Evolutionary conservation across 2,113 vertebrate species (phyloP).

Genomic region (Erythrolamprus reginae): DNA sequence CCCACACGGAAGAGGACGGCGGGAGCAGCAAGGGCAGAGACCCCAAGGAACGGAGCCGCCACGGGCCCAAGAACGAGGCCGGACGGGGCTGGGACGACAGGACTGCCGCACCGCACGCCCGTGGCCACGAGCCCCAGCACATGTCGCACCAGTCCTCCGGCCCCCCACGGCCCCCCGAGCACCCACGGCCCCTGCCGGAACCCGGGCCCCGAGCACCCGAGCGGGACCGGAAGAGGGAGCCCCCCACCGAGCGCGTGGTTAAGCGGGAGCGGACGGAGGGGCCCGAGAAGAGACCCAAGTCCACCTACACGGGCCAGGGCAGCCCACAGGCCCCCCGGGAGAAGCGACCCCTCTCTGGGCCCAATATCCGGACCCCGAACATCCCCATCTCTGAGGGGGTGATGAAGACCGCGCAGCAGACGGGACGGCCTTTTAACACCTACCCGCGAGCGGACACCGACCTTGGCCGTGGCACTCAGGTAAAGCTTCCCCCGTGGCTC

Average conservation of each 20-base stretch:
- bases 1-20: background rate
- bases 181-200: constrained; percentile 14
- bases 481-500: constrained; percentile 48
- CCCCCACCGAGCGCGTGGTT: constrained; percentile 50
- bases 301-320: constrained; percentile 67
- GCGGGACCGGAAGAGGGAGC: constrained; percentile 33
- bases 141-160: background rate
- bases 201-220: constrained; percentile 9
- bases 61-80: background rate
- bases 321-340: constrained; percentile 81
- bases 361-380: constrained; percentile 80
- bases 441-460: constrained; percentile 87
- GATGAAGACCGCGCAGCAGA: constrained; percentile 75
- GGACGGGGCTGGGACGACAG: constrained; percentile 38
- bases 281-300: constrained; percentile 80
- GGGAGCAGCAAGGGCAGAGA: background rate
- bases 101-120: constrained; percentile 68
- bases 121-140: constrained; percentile 73
- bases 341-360: constrained; percentile 87
- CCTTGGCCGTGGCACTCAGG: constrained; percentile 77
- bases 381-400: constrained; percentile 68
- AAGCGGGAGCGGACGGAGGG: constrained; percentile 62
- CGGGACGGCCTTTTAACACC: constrained; percentile 85
- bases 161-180: constrained; percentile 16
- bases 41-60: constrained; percentile 33